A percentile compares a stretch with the other conserved stretches of the same genome.
These are phyloP conservation scores for Paratrypauchen microcephalus DNA, from an alignment of 2,797 vertebrate species.

Conservation along the genomic window DNA sequence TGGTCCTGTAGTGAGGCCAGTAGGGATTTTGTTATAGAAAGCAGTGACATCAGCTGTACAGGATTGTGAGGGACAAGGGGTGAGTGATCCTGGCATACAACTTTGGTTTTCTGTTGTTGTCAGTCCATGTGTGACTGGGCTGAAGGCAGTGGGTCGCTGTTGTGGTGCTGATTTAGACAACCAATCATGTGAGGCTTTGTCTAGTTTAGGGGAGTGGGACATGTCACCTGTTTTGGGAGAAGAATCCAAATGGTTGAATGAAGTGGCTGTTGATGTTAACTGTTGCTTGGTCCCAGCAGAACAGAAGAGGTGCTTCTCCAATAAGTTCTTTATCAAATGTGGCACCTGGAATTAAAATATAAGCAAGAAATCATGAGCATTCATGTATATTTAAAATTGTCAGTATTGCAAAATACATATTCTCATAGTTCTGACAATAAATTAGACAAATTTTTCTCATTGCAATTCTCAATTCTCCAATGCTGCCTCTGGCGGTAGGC, in stretches of 20 bases:
- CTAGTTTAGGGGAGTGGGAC: conserved; percentile 29
- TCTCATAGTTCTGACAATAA: not conserved
- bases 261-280: conserved; percentile 39
- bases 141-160: conserved; percentile 67
- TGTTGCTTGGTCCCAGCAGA: conserved; percentile 58
- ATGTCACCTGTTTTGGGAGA: conserved; percentile 37
- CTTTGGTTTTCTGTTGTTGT: conserved; percentile 26
- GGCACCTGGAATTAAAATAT: conserved; percentile 62
- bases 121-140: conserved; percentile 62
- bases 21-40: conserved; percentile 63
- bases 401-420: not conserved
- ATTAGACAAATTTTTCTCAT: not conserved
- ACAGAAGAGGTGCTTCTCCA: conserved; percentile 72
- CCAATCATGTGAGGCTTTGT: conserved; percentile 54
- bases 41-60: conserved; percentile 60
- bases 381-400: not conserved
- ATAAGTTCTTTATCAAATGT: conserved; percentile 69
- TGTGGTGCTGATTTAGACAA: conserved; percentile 43
- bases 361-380: not conserved
- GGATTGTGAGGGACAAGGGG: conserved; percentile 53
- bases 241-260: conserved; percentile 20
- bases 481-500: too few relatives aligned
- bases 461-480: too few relatives aligned
- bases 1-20: conserved; percentile 46
- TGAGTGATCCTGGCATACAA: conserved; percentile 20